These are phyloP conservation scores for Ibidorhyncha struthersii DNA, from an alignment of 2,113 vertebrate genomes.

Conservation along the genomic window DNA sequence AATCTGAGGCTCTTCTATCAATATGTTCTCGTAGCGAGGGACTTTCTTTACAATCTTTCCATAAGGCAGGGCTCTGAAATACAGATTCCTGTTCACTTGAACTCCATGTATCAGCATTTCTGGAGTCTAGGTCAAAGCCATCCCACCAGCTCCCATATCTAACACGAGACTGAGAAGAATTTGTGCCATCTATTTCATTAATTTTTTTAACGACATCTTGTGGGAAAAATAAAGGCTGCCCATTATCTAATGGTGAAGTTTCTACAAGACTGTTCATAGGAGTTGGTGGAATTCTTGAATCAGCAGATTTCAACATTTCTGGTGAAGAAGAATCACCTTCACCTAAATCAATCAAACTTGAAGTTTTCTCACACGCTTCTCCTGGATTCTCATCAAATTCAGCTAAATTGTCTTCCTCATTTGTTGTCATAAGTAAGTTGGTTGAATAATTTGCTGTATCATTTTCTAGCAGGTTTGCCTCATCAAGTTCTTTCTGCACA, in stretches of 20 bases:
- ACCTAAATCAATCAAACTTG: slow-evolving; percentile 54
- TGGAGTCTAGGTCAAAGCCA: slow-evolving; percentile 81
- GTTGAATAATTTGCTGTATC: slow-evolving; percentile 75
- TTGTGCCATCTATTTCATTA: slow-evolving; percentile 72
- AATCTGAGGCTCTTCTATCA: slow-evolving; percentile 74
- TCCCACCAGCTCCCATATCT: slow-evolving; percentile 86
- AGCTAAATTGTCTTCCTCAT: slow-evolving; percentile 74
- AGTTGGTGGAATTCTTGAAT: slow-evolving; percentile 84
- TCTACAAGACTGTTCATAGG: slow-evolving; percentile 90
- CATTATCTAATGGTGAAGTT: slow-evolving; percentile 81
- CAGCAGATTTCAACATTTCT: slow-evolving; percentile 64
- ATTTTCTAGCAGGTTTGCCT: slow-evolving; percentile 46
- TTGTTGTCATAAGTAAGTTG: slow-evolving; percentile 44
- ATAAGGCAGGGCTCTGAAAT: slow-evolving; percentile 76
- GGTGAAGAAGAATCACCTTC: slow-evolving; percentile 65
- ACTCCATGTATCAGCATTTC: slow-evolving; percentile 77
- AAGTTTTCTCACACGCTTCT: slow-evolving; percentile 61
- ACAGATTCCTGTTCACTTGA: slow-evolving; percentile 76
- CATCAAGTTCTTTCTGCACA: slow-evolving; percentile 57
- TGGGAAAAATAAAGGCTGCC: slow-evolving; percentile 79
- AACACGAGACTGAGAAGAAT: slow-evolving; percentile 73
- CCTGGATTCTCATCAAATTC: slow-evolving; percentile 76
- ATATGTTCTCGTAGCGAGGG: not conserved
- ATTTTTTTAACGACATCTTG: slow-evolving; percentile 83
- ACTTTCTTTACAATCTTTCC: slow-evolving; percentile 70